Conservation (phyloP, 1,140 invertebrate species). For the Tetramorium parvispinum region DNA sequence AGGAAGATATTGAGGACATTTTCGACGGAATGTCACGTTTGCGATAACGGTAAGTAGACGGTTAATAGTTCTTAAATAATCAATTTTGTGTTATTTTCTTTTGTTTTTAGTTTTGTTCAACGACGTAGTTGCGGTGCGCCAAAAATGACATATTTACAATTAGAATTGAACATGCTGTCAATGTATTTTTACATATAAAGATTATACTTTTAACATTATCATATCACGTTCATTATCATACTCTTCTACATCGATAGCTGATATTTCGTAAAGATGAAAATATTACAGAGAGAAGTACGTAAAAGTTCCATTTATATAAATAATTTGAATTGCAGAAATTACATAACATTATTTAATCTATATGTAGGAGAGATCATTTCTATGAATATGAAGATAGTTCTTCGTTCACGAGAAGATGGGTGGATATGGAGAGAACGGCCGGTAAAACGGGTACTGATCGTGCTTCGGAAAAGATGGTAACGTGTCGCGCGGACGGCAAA, state of each 20-base stretch:
- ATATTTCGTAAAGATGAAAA: not conserved
- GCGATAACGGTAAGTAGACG: slow-evolving; percentile 3
- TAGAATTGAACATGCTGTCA: not conserved
- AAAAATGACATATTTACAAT: not conserved
- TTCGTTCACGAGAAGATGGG: not conserved
- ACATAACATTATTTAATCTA: not conserved
- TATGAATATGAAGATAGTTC: not conserved
- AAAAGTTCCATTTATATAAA: not conserved
- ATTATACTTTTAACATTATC: not conserved
- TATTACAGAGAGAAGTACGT: not conserved
- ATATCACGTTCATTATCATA: not conserved
- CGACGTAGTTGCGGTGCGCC: no score
- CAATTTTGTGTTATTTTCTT: not conserved
- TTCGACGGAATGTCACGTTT: slow-evolving; percentile 70
- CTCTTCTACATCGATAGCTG: not conserved
- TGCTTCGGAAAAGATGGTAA: not conserved
- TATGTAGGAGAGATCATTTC: not conserved
- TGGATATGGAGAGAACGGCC: not conserved
- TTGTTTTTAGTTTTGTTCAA: not conserved
- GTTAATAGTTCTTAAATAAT: not conserved
- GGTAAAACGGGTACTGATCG: slow-evolving; percentile 14
- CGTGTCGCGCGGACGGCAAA: not conserved
- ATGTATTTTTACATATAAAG: not conserved
- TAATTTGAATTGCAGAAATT: not conserved
- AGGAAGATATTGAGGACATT: slow-evolving; percentile 69